A percentile compares a stretch with the other conserved stretches of the same genome.
Evolutionary conservation across 2,113 vertebrate genomes (phyloP).

Genomic region (Tiliqua scincoides): DNA sequence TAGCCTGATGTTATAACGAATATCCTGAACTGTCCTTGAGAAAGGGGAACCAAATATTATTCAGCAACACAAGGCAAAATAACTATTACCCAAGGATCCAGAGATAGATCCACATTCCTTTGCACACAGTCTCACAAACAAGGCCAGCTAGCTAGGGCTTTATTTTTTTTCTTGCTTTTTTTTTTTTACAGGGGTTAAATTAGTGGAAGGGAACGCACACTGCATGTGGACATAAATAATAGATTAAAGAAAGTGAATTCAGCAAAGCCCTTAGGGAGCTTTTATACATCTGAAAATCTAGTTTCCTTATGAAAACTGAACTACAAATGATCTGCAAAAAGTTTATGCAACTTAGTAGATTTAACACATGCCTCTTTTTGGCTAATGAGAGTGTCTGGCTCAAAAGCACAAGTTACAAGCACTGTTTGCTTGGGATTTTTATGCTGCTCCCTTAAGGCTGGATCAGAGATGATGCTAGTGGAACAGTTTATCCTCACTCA

Average conservation of each 20-base stretch:
- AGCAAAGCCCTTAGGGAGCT: neutral
- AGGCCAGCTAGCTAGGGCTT: neutral
- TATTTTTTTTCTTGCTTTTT: neutral
- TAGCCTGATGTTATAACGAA: neutral
- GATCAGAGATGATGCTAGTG: neutral
- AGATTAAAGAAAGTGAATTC: conserved; percentile 26
- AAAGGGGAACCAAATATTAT: neutral
- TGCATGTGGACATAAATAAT: conserved; percentile 17
- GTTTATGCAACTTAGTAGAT: neutral
- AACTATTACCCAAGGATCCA: neutral
- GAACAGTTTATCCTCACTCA: neutral
- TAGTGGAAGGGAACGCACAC: neutral
- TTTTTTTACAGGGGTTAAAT: neutral
- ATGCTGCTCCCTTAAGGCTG: neutral
- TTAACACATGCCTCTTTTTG: neutral
- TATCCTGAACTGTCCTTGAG: neutral
- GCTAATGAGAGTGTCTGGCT: neutral
- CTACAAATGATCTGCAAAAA: conserved; percentile 26
- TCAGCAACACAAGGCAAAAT: neutral
- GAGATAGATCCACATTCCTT: neutral
- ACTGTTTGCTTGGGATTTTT: neutral
- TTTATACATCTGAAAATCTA: conserved; percentile 13
- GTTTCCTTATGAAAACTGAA: conserved; percentile 22
- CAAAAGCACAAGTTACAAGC: neutral
- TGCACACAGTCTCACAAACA: neutral